Conservation (phyloP, 1,140 invertebrate genomes). For the Listronotus bonariensis region DNA sequence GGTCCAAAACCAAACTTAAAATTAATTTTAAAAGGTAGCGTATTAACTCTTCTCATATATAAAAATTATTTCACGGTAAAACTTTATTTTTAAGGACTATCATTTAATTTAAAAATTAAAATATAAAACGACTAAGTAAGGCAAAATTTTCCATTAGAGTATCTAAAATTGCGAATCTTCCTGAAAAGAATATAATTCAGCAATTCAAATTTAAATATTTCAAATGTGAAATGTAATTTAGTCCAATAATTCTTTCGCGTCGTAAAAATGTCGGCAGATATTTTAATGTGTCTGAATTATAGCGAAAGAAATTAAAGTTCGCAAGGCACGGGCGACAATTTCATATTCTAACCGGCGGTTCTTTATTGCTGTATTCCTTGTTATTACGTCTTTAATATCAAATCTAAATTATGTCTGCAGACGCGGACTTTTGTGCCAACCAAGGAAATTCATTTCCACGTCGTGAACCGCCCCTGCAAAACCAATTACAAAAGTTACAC, state of each 20-base stretch:
- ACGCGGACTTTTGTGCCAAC: slow-evolving; percentile 7
- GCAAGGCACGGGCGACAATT: slow-evolving; percentile 47
- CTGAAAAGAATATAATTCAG: slow-evolving; percentile 43
- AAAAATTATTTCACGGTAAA: too few relatives aligned
- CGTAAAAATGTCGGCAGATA: slow-evolving; percentile 53
- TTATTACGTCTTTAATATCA: slow-evolving; percentile 53
- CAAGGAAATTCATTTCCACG: slow-evolving; percentile 5
- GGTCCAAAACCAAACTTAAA: too few relatives aligned
- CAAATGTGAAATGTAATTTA: slow-evolving; percentile 52
- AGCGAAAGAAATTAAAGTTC: slow-evolving; percentile 53
- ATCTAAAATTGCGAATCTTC: slow-evolving; percentile 40
- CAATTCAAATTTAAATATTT: slow-evolving; percentile 53
- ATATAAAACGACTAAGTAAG: slow-evolving; percentile 7
- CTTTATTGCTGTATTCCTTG: slow-evolving; percentile 48
- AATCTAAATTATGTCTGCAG: slow-evolving; percentile 45
- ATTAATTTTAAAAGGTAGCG: too few relatives aligned
- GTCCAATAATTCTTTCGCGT: slow-evolving; percentile 49
- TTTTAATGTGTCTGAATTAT: slow-evolving; percentile 54
- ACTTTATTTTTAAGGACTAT: too few relatives aligned
- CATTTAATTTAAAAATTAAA: too few relatives aligned
- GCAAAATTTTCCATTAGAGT: slow-evolving; percentile 24
- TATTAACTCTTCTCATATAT: too few relatives aligned
- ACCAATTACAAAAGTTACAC: slow-evolving; percentile 12
- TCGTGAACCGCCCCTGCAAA: background rate
- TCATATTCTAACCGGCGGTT: slow-evolving; percentile 50